Percentiles rank a stretch among this genome's conserved stretches.
phyloP scores from a whole-genome alignment of 1,140 invertebrate genomes.

The Scaptomyza hsui region DNA sequence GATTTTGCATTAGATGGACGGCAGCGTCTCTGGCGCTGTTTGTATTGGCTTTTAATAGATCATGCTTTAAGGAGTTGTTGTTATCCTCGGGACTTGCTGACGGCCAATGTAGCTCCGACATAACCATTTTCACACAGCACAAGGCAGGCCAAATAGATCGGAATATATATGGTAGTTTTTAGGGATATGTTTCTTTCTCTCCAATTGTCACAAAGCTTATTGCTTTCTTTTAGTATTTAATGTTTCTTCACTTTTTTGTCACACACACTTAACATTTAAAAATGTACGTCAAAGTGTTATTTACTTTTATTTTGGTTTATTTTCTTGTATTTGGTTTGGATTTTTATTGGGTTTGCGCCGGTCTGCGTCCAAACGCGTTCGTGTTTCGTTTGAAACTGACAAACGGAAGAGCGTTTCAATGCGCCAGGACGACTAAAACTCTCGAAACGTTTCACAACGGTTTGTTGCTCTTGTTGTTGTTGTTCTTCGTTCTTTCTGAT shows the following conservation, averaged over 20 bases:
- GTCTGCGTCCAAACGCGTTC: conserved; percentile 74
- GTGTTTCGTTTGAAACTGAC: conserved; percentile 82
- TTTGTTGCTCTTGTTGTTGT: neutral
- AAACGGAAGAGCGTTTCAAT: conserved; percentile 48
- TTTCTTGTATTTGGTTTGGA: conserved; percentile 14
- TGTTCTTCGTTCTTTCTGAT: conserved; percentile 43
- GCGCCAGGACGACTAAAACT: conserved; percentile 64
- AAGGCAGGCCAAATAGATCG: conserved; percentile 2
- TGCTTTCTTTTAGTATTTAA: conserved; percentile 14
- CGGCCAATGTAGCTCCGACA: conserved; percentile 83
- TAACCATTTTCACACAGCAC: conserved; percentile 80
- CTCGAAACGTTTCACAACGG: no score
- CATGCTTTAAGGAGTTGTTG: conserved; percentile 79
- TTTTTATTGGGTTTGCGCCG: conserved; percentile 41
- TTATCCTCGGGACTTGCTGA: conserved; percentile 81
- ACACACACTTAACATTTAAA: conserved; percentile 4
- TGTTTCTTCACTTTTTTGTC: neutral
- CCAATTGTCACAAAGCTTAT: conserved; percentile 25
- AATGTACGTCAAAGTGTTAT: conserved; percentile 4
- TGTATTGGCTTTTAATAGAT: conserved; percentile 74
- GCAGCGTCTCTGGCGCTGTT: conserved; percentile 66
- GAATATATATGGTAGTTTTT: conserved; percentile 4
- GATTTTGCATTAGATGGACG: conserved; percentile 81
- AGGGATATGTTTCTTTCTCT: conserved; percentile 26
- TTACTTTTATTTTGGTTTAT: conserved; percentile 2